Evolutionary conservation across 2,113 vertebrate species (phyloP), one percentile per base, ranked within the genome.

Genomic region (Haemorhous mexicanus): DNA sequence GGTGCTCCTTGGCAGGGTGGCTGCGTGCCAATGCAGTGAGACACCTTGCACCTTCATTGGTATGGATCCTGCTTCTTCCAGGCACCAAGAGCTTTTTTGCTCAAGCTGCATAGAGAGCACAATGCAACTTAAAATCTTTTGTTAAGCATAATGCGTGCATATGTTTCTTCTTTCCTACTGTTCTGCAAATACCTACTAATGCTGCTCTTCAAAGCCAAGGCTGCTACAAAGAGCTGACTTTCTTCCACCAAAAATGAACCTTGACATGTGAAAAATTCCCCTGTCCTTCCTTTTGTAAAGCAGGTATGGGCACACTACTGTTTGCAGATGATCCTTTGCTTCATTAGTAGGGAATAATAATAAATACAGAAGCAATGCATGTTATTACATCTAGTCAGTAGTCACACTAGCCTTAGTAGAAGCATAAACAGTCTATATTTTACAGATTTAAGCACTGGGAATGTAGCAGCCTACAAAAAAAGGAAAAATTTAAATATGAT

Each of bases 231-330:
- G 33, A 77, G 6, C 16, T 75, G 24, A 47, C 23, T 43, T 88
- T 50, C 58, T 55, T 17, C 8, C 18, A 26, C 39, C 8, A 77
- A 44, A 93, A 95, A 84, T 86, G 61, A 93, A 93, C 23, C 27
- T 68, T 68, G 61, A 87, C 41, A 84, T 53, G 50, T 88, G 49
- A 97, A 94, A 82, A 94, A 93, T 82, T 80, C 4, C 7, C 6
- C 14, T 23, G 4, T 69, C 69, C 63, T 96, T 75, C 55, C 80
- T 95, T 96, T 76, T 69, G 69, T 90, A 86, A 80, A 53, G 67
- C 55, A 58, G 37, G 44, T 67, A 91, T 75, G 76, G 67, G 44
- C 64, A 91, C n/a, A 83, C 39, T 89, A 86, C 44, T 93, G 17
- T 80, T 82, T 69, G 33, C 77, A 92, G 87, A 41, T 75, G 23